A percentile compares a stretch with the other conserved stretches of the same genome.
These are phyloP conservation scores for Eupithecia dodoneata DNA, from an alignment of 2,888 invertebrate genomes.

Conservation along the genomic window DNA sequence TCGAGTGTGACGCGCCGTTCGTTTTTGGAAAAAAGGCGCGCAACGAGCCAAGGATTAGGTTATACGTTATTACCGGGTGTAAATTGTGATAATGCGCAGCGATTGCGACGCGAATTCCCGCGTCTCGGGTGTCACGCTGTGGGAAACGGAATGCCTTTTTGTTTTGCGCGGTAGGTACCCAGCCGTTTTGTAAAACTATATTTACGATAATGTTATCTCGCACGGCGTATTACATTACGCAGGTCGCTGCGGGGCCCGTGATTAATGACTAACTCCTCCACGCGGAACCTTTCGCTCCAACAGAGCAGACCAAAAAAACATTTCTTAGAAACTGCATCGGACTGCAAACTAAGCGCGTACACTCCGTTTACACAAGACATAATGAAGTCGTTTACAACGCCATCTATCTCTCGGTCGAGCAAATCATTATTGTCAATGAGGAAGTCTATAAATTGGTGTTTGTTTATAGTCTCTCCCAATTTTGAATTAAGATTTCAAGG, in stretches of 20 bases:
- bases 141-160: constrained; percentile 63
- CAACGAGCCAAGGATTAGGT: constrained; percentile 51
- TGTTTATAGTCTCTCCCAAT: constrained; percentile 57
- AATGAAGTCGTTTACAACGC: constrained; percentile 69
- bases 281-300: constrained; percentile 57
- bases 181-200: constrained; percentile 77
- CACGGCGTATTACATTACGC: constrained; percentile 74
- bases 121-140: constrained; percentile 71
- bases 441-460: constrained; percentile 68
- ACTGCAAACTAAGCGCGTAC: constrained; percentile 43
- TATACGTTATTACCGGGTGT: constrained; percentile 51
- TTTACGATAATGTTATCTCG: constrained; percentile 80
- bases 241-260: constrained; percentile 61
- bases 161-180: constrained; percentile 70
- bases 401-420: constrained; percentile 59
- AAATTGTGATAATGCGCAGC: constrained; percentile 78
- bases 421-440: constrained; percentile 67
- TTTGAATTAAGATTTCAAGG: constrained; percentile 80
- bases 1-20: constrained; percentile 66
- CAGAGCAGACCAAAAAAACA: constrained; percentile 52
- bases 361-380: constrained; percentile 53
- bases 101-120: constrained; percentile 72
- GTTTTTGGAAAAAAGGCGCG: constrained; percentile 69
- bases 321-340: constrained; percentile 57
- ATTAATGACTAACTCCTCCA: constrained; percentile 70